phyloP scores from a whole-genome alignment of 2,797 vertebrate genomes.

The Pteropus rufus region DNA sequence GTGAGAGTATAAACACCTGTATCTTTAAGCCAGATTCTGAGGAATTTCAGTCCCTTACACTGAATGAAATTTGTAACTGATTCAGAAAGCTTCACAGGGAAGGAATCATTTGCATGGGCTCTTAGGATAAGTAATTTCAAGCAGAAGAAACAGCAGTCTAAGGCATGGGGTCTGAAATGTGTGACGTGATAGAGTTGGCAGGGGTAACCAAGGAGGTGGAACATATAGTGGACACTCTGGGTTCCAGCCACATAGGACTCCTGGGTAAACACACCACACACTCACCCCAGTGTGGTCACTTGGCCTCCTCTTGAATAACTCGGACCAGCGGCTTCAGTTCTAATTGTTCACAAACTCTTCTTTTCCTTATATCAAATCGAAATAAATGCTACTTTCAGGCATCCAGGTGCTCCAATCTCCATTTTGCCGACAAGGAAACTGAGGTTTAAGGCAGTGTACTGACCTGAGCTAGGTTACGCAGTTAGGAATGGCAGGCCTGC shows the following conservation, averaged over 20 bases:
- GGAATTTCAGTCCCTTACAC: neutral
- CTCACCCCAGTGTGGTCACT: neutral
- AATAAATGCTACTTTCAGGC: neutral
- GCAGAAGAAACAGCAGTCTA: neutral
- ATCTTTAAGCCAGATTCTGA: neutral
- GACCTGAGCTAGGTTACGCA: neutral
- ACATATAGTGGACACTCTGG: neutral
- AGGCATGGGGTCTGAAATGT: neutral
- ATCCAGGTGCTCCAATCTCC: neutral
- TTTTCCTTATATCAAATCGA: neutral
- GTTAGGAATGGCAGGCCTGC: neutral
- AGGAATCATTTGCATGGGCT: slow-evolving; percentile 28
- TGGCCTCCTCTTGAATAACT: neutral
- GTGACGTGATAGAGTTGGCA: neutral
- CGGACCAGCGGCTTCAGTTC: neutral
- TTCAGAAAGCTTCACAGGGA: slow-evolving; percentile 15
- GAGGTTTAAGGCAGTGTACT: neutral
- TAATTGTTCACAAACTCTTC: neutral
- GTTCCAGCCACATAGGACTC: neutral
- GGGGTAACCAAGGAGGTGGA: neutral
- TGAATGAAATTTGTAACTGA: slow-evolving; percentile 20
- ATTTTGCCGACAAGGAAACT: neutral
- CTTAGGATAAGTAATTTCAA: slow-evolving; percentile 22
- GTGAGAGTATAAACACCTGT: neutral
- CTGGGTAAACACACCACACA: neutral